Conservation (phyloP, 2,797 vertebrate genomes). For the Diplodus sargus region DNA sequence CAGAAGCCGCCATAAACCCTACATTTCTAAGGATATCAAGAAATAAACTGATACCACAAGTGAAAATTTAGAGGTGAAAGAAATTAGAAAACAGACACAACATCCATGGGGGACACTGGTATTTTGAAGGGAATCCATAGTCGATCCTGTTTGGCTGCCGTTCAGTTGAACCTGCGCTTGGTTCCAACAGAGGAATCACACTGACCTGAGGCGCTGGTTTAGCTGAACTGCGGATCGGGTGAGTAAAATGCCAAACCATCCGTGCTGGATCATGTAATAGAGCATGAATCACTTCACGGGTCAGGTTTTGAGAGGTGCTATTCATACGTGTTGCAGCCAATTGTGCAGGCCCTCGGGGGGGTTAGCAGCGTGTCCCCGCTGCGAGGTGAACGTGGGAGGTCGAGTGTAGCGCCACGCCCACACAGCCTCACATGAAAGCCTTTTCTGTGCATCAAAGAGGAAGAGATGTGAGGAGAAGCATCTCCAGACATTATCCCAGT, state of each 20-base stretch:
- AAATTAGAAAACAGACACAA: neutral
- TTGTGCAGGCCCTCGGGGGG: slow-evolving; percentile 11
- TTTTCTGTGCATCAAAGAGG: slow-evolving; percentile 46
- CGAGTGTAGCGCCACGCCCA: slow-evolving; percentile 25
- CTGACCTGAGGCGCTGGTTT: neutral
- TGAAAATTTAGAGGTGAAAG: neutral
- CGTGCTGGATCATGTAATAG: slow-evolving; percentile 6
- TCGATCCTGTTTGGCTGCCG: neutral
- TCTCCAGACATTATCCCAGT: slow-evolving; percentile 48
- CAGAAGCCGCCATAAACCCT: no score
- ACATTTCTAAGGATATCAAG: no score
- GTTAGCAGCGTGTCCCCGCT: slow-evolving; percentile 24
- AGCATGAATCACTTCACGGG: slow-evolving; percentile 29
- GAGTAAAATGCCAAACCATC: neutral
- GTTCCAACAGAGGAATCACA: neutral
- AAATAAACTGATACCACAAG: no score
- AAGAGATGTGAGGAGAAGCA: slow-evolving; percentile 45
- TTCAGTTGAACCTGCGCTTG: neutral
- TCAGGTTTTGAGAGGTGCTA: slow-evolving; percentile 3
- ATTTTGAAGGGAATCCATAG: neutral
- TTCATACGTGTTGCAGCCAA: slow-evolving; percentile 33
- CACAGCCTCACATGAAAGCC: slow-evolving; percentile 15
- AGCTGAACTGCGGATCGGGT: neutral
- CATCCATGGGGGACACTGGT: no score
- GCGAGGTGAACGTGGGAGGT: slow-evolving; percentile 52